A percentile compares a stretch with the other conserved stretches of the same genome.
phyloP scores from a whole-genome alignment of 2,888 invertebrate genomes.

The Heliconius erato region DNA sequence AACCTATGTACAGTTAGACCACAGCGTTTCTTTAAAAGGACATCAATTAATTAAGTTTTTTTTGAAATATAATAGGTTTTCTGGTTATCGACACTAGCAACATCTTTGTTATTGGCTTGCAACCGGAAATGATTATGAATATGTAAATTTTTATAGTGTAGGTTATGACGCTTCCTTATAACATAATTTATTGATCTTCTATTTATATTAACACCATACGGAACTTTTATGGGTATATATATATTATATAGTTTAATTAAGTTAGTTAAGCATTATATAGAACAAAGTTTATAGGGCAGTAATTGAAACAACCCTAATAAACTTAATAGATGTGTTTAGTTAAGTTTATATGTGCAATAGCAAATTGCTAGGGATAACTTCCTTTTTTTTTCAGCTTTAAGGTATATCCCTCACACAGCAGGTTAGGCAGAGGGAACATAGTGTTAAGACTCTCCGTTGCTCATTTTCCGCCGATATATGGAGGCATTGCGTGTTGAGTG shows the following conservation, averaged over 20 bases:
- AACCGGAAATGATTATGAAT: slow-evolving; percentile 8
- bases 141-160: slow-evolving; percentile 16
- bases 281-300: background rate
- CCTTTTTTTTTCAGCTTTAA: background rate
- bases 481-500: too few relatives aligned
- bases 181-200: background rate
- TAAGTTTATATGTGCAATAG: background rate
- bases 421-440: too few relatives aligned
- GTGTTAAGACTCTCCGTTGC: too few relatives aligned
- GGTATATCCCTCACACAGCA: too few relatives aligned
- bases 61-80: background rate
- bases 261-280: background rate
- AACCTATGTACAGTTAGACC: background rate
- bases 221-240: background rate
- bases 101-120: background rate
- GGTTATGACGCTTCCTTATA: slow-evolving; percentile 4
- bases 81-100: background rate
- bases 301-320: background rate
- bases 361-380: background rate
- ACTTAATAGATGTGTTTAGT: background rate
- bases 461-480: too few relatives aligned
- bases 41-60: background rate
- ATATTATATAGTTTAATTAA: too few relatives aligned
- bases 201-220: background rate
- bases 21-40: background rate